Conservation (phyloP, 2,113 vertebrate species). For the Orycteropus afer region DNA sequence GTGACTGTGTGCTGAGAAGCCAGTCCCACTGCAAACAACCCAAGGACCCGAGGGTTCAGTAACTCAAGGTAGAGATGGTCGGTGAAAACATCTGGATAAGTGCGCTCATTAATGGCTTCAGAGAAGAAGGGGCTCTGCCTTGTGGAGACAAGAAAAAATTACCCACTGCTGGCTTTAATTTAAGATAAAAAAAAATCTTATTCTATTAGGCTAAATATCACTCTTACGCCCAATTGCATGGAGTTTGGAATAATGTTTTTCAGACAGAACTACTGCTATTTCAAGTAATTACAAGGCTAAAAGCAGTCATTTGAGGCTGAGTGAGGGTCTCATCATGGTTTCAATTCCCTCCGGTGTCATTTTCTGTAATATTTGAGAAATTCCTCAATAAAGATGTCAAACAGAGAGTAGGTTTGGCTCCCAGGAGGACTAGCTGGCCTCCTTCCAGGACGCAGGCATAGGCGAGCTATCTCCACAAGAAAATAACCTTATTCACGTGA, state of each 20-base stretch:
- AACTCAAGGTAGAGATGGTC: conserved; percentile 55
- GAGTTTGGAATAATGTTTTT: conserved; percentile 81
- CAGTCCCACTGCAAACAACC: conserved; percentile 41
- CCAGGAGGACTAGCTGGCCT: conserved; percentile 80
- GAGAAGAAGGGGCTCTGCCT: conserved; percentile 53
- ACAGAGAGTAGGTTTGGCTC: conserved; percentile 79
- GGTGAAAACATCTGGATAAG: conserved; percentile 69
- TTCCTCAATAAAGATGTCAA: conserved; percentile 89
- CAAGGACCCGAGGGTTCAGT: conserved; percentile 63
- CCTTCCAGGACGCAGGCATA: conserved; percentile 81
- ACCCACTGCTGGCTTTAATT: conserved; percentile 79
- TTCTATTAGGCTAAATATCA: conserved; percentile 79
- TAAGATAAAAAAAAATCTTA: conserved; percentile 74
- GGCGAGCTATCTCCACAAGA: conserved; percentile 81
- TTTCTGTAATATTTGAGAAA: conserved; percentile 88
- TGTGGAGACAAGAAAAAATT: conserved; percentile 51
- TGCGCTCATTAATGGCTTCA: conserved; percentile 64
- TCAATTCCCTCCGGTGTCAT: conserved; percentile 83
- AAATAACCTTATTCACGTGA: conserved; percentile 59
- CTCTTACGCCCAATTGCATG: conserved; percentile 67
- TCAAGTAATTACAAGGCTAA: conserved; percentile 77
- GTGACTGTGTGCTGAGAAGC: conserved; percentile 43
- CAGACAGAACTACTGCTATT: conserved; percentile 80
- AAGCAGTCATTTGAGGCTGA: conserved; percentile 78
- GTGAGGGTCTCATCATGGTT: conserved; percentile 76